Base-by-base conservation (phyloP, 2,888 invertebrate species). In the Oxyteleia sp. region DNA sequence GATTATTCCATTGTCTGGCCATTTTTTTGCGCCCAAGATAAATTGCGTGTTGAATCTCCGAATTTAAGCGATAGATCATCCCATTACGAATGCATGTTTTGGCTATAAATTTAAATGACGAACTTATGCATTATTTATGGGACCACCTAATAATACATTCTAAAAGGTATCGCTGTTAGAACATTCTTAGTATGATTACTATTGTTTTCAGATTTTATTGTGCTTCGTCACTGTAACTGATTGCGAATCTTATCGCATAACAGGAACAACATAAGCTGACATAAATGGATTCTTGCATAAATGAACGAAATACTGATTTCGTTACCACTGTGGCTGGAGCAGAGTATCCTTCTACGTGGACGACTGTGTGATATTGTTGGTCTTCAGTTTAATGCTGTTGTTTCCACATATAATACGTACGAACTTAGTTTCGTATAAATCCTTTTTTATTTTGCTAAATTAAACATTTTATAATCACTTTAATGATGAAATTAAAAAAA, bases 191-290 rank as follows among this genome's bases (percentile, higher is more conserved):
- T 47, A 41, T 68, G 72, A 81, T 74, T 74, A 74, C 81, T 45
- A 81, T 81, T 81, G 81, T 81, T 81, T 81, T 81, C 74, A 35
- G 63, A 74, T 81, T 81, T 74, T 68, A 69, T 75, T 81, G 69
- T 69, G 75, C 81, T 64, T 63, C 69, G 81, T 81, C 81, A 81
- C 57, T 68, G 69, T 64, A 64, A 69, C 41, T 75, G 81, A 81
- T 81, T 75, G 69, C 49, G 47, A 57, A 74, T 63, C 72, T 82
- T 75, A 82, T 82, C 82, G 71, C 32, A 59, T 45, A 69, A 49
- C 69, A 57, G 41, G 32, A 74, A 51, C 64, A 82, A 69, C 75
- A 23, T 59, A 63, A 75, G 49, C 82, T 76, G 82, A 76, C 82
- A 64, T 57, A 71, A 82, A 82, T 82, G 64, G 63, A 51, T 57